Evolutionary conservation across 92 coral and sea anemone genomes (phyloP).

Genomic region (Montipora capitata): DNA sequence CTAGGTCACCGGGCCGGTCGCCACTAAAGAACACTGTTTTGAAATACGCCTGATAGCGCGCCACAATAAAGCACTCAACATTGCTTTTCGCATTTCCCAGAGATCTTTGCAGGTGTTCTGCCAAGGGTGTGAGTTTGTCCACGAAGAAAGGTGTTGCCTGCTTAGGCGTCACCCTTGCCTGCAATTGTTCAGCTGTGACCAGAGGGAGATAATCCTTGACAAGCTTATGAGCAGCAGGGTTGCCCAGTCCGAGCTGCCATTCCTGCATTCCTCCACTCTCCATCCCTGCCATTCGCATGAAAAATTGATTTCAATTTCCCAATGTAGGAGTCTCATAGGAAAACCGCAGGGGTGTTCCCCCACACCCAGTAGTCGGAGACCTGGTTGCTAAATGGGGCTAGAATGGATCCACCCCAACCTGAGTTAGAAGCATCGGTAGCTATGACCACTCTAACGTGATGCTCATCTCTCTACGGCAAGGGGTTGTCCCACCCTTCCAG

Average conservation of each 20-base stretch:
- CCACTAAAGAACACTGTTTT: conserved; percentile 25
- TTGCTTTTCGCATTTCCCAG: conserved; percentile 13
- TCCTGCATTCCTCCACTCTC: conserved; percentile 40
- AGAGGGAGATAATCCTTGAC: conserved; percentile 29
- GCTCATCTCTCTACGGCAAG: conserved; percentile 41
- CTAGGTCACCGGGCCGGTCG: conserved; percentile 42
- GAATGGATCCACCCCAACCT: conserved; percentile 33
- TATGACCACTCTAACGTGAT: conserved; percentile 19
- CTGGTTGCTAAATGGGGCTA: conserved; percentile 5
- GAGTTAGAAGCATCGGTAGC: conserved; percentile 64
- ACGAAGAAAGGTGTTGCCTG: conserved; percentile 49
- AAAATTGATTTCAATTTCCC: conserved; percentile 28
- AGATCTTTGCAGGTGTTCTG: conserved; percentile 9
- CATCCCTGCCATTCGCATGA: conserved; percentile 21
- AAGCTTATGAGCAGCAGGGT: conserved; percentile 32
- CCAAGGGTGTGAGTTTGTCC: conserved; percentile 18
- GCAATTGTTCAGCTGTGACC: conserved; percentile 49
- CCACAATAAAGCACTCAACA: conserved; percentile 7
- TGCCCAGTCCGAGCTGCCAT: background rate
- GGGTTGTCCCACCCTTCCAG: conserved; percentile 16
- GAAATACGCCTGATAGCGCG: conserved; percentile 10
- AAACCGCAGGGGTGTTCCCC: conserved; percentile 28
- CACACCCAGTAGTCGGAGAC: conserved; percentile 49
- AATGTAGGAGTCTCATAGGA: conserved; percentile 13
- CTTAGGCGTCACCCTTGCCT: conserved; percentile 36